phyloP scores from a whole-genome alignment of 2,888 invertebrate species.

The Eristalis intricaria region DNA sequence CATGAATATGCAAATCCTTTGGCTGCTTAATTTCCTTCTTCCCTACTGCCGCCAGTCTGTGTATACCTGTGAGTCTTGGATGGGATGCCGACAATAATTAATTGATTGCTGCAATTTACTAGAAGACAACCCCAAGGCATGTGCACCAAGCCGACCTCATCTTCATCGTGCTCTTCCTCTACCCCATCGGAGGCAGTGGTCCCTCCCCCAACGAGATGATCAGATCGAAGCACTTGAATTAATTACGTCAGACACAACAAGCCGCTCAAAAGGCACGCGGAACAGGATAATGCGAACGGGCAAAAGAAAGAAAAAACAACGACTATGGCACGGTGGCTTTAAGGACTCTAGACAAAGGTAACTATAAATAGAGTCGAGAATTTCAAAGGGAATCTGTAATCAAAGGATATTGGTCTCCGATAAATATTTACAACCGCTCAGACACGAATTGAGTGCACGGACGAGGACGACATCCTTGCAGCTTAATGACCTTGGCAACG shows the following conservation, averaged over 20 bases:
- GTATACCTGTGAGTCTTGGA: conserved; percentile 15
- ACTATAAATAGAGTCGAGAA: conserved; percentile 36
- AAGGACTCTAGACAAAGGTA: not conserved
- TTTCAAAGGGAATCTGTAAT: conserved; percentile 64
- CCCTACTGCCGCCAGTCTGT: not conserved
- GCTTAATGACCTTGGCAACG: not conserved
- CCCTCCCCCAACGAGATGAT: conserved; percentile 19
- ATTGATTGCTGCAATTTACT: conserved; percentile 72
- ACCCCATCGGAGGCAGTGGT: not conserved
- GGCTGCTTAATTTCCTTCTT: conserved; percentile 14
- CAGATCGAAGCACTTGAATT: conserved; percentile 68
- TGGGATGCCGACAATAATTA: conserved; percentile 66
- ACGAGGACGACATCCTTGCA: not conserved
- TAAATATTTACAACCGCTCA: conserved; percentile 64
- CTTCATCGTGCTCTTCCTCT: not conserved
- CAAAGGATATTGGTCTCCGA: conserved; percentile 64
- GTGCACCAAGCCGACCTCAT: conserved; percentile 51
- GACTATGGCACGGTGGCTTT: not conserved
- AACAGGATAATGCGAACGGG: not conserved
- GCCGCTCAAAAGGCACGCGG: conserved; percentile 10
- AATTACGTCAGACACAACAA: conserved; percentile 64
- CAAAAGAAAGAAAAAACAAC: conserved; percentile 13
- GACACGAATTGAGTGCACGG: conserved; percentile 43
- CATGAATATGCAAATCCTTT: conserved; percentile 70
- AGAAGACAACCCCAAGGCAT: conserved; percentile 67